Evolutionary conservation across 2,797 vertebrate genomes (phyloP), one percentile per base, ranked within the genome.

Genomic region (Sebastes nivosus): DNA sequence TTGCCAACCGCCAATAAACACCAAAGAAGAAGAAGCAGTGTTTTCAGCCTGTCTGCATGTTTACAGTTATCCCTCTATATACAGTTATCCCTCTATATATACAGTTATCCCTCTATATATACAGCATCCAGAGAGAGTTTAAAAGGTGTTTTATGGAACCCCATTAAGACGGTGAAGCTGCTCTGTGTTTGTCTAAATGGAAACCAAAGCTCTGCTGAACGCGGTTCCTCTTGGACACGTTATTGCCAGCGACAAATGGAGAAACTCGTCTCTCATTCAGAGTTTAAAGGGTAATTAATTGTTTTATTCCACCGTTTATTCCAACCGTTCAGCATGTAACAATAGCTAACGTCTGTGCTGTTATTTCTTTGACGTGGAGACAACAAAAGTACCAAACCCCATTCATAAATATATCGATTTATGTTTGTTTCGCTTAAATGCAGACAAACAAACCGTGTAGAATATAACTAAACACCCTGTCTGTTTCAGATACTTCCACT

Each of bases 161-260:
- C 1, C 14, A 16, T 42, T 0, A 42, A 16, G 38, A 42, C 38
- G 14, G 60, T 61, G 52, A 59, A 52, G 1, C 6, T 18, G 1
- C 1, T 8, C 3, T 46, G 3, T 69, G 30, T 59, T 16, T 30
- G 30, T 1, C n/a, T 12, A 0, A 1, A 94, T 94, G 94, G 93
- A 94, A 18, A 27, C 13, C 2, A 89, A 88, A 59, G 58, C 50
- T n/a, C 16, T 84, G 6, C 2, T 93, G 20, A 88, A 83, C 27
- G 91, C 90, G 1, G 86, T 73, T 22, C 95, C 93, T 25, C 88
- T 87, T 60, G 95, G 95, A 36, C 94, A 96, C 14, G 7, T 95
- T 1, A 67, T 95, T 22, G 71, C 88, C 64, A 78, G 81, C 32
- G 93, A 94, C 34, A 95, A 87, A 69, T 96, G 95, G 95, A 94